Conservation (phyloP, 1,140 invertebrate species). For the Magallana angulata region DNA sequence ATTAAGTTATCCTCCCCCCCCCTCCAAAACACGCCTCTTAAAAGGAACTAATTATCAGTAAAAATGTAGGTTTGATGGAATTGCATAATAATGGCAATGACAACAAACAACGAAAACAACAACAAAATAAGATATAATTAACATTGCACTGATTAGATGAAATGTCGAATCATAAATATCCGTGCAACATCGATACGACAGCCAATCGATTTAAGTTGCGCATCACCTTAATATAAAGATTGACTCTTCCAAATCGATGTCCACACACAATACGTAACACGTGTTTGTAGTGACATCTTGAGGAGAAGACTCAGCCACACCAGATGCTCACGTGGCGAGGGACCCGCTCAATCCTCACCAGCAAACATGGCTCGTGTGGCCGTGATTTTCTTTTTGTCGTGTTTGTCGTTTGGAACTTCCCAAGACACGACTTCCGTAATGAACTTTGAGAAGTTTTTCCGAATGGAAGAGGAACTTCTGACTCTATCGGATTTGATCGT, state of each 20-base stretch:
- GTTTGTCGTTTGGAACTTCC: background rate
- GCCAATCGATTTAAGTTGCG: background rate
- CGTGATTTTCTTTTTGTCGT: background rate
- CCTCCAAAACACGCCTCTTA: too few species aligned
- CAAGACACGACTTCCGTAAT: background rate
- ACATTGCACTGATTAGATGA: too few species aligned
- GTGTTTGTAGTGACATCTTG: background rate
- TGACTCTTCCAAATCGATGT: background rate
- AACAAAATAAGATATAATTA: too few species aligned
- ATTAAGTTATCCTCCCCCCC: too few species aligned
- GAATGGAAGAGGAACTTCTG: slow-evolving; percentile 29
- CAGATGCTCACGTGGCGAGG: slow-evolving; percentile 22
- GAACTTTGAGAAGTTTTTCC: slow-evolving; percentile 40
- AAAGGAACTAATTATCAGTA: too few species aligned
- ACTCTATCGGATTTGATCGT: slow-evolving; percentile 24
- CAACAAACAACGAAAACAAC: too few species aligned
- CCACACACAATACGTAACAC: slow-evolving; percentile 1
- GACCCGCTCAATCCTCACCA: background rate
- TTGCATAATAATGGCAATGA: too few species aligned
- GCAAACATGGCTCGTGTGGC: background rate
- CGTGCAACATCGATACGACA: background rate
- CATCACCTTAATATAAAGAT: background rate
- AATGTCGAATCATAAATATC: too few species aligned
- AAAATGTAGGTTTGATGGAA: too few species aligned
- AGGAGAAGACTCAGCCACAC: background rate